These are phyloP conservation scores for Leptinotarsa haldemani DNA, from an alignment of 2,888 invertebrate genomes.

Conservation along the genomic window DNA sequence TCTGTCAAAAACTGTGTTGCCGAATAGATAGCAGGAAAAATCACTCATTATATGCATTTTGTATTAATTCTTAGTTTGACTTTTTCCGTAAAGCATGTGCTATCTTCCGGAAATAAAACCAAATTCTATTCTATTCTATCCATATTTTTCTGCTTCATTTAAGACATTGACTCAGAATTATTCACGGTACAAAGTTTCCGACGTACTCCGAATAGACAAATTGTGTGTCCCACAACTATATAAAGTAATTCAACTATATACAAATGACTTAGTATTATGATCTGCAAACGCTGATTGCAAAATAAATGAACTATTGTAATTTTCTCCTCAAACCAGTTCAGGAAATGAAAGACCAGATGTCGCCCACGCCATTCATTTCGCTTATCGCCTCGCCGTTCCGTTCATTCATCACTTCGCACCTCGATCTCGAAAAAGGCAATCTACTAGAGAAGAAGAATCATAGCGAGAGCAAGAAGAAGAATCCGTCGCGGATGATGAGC, in stretches of 20 bases:
- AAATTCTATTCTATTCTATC: no score
- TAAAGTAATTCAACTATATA: not conserved
- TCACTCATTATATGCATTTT: no score
- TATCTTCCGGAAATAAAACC: no score
- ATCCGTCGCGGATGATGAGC: conserved; percentile 12
- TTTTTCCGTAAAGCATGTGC: no score
- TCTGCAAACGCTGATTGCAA: not conserved
- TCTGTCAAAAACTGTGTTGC: no score
- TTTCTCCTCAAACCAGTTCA: not conserved
- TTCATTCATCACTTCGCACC: conserved; percentile 21
- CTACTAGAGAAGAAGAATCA: conserved; percentile 8
- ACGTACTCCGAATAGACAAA: no score
- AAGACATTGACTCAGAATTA: no score
- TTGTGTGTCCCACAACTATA: not conserved
- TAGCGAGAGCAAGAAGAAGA: conserved; percentile 10
- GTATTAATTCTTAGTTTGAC: no score
- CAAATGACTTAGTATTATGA: not conserved
- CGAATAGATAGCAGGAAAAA: no score
- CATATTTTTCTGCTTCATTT: no score
- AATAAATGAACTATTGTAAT: no score
- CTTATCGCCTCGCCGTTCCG: not conserved
- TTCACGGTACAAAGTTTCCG: no score
- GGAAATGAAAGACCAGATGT: not conserved
- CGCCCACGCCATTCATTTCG: not conserved
- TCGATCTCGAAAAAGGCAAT: conserved; percentile 13